Evolutionary conservation across 2,888 invertebrate genomes (phyloP).

Genomic region (Trichogramma dendrolimi): DNA sequence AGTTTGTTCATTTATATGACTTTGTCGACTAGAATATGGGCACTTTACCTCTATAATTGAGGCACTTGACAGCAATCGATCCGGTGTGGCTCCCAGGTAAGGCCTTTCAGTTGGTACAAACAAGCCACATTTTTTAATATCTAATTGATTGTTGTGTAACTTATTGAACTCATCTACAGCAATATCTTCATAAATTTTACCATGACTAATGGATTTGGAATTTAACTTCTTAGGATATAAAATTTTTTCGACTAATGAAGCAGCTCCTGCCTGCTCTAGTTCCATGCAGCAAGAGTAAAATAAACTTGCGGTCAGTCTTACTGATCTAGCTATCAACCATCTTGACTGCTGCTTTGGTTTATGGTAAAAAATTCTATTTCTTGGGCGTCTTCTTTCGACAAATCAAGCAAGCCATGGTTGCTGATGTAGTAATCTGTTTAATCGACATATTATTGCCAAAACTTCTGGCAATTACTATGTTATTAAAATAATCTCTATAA

Average conservation of each 20-base stretch:
- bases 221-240: background rate
- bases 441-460: background rate
- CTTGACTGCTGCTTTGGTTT: too few species aligned
- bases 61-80: constrained; percentile 19
- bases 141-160: background rate
- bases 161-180: constrained; percentile 20
- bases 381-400: too few species aligned
- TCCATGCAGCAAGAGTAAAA: too few species aligned
- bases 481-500: constrained; percentile 4
- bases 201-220: background rate
- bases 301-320: too few species aligned
- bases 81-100: constrained; percentile 25
- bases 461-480: background rate
- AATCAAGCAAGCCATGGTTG: background rate
- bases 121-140: constrained; percentile 6
- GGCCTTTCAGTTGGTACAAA: constrained; percentile 14
- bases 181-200: constrained; percentile 9
- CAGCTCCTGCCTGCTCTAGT: background rate
- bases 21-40: constrained; percentile 13
- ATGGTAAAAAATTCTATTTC: too few species aligned
- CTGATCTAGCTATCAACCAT: too few species aligned
- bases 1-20: background rate
- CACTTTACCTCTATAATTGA: constrained; percentile 25
- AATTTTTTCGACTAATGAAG: constrained; percentile 2
- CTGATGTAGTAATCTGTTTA: background rate